These are phyloP conservation scores for Drosophila mauritiana DNA, from an alignment of 1,140 invertebrate genomes.

Conservation along the genomic window DNA sequence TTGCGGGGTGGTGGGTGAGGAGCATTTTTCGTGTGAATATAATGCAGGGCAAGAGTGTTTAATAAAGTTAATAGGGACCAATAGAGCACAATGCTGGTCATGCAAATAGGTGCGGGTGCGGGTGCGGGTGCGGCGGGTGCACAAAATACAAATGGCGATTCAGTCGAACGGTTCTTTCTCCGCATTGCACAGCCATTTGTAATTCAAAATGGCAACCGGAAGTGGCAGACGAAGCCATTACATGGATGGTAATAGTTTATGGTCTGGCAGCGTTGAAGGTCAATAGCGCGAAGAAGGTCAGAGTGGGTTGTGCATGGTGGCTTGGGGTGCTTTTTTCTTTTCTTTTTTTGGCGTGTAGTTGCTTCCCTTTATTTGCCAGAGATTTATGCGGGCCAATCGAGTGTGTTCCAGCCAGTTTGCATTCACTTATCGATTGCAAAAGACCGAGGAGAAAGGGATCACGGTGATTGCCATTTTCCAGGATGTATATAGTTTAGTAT, in stretches of 20 bases:
- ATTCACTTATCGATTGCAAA: conserved; percentile 22
- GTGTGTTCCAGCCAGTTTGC: conserved; percentile 11
- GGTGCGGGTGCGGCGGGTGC: background rate
- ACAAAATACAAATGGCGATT: conserved; percentile 5
- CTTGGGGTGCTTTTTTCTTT: too few relatives aligned
- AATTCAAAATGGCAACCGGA: conserved; percentile 59
- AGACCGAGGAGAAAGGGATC: background rate
- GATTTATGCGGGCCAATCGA: conserved; percentile 25
- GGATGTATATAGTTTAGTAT: background rate
- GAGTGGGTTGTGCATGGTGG: background rate
- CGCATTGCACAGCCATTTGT: conserved; percentile 37
- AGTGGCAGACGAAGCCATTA: conserved; percentile 49
- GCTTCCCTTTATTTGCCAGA: background rate
- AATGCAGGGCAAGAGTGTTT: conserved; percentile 35
- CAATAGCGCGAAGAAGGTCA: conserved; percentile 28
- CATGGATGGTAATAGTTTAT: conserved; percentile 30
- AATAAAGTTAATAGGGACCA: conserved; percentile 45
- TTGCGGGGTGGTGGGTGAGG: too few relatives aligned
- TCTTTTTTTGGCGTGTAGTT: background rate
- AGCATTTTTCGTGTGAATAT: background rate
- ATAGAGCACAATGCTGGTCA: conserved; percentile 7
- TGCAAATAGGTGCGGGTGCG: conserved; percentile 21
- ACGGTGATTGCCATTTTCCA: background rate
- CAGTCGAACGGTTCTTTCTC: conserved; percentile 3
- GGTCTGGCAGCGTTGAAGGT: conserved; percentile 19